Evolutionary conservation across 1,140 invertebrate species (phyloP).

Genomic region (Drosophila baimaii): DNA sequence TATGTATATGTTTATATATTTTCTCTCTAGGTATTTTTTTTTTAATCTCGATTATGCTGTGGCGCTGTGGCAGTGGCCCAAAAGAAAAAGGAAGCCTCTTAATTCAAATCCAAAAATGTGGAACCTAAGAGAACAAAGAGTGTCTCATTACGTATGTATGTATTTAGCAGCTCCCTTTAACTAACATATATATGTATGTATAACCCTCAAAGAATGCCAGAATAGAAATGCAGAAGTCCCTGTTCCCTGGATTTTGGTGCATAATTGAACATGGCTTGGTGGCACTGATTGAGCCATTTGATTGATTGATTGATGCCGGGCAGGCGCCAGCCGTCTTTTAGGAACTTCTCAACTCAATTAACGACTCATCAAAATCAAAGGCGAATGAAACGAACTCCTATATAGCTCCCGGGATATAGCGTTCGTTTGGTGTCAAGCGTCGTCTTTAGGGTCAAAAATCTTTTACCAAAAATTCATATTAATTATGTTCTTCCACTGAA

Average conservation of each 20-base stretch:
- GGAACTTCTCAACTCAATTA: constrained; percentile 73
- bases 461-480: constrained; percentile 45
- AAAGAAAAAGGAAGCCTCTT: constrained; percentile 32
- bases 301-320: constrained; percentile 45
- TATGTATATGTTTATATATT: constrained; percentile 55
- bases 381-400: constrained; percentile 26
- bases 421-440: no score
- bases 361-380: constrained; percentile 44
- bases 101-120: constrained; percentile 33
- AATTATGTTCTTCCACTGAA: constrained; percentile 27
- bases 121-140: constrained; percentile 17
- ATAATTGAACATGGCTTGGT: constrained; percentile 33
- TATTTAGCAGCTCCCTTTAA: constrained; percentile 26
- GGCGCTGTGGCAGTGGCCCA: constrained; percentile 50
- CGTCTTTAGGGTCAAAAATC: constrained; percentile 19
- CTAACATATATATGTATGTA: constrained; percentile 22
- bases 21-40: constrained; percentile 56
- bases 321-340: constrained; percentile 41
- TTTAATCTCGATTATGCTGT: constrained; percentile 64
- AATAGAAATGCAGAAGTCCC: constrained; percentile 67
- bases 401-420: constrained; percentile 14
- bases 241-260: neutral
- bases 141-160: constrained; percentile 42
- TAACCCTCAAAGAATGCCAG: constrained; percentile 1
- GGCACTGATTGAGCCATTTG: constrained; percentile 27